Evolutionary conservation across 2,797 vertebrate species (phyloP).

Genomic region (Melopsittacus undulatus): DNA sequence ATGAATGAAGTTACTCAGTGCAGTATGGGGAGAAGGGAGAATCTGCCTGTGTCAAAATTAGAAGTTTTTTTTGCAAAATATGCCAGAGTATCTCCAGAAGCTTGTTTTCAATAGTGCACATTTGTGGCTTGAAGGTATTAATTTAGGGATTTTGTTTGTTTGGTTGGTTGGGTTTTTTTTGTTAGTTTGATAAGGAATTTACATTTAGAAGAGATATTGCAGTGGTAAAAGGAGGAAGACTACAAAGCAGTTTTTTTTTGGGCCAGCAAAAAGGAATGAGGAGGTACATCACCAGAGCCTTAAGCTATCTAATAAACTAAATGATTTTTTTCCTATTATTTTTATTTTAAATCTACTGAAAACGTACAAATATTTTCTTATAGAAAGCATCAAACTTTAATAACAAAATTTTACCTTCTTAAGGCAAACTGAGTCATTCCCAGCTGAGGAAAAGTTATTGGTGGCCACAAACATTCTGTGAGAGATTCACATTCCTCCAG

Average conservation of each 20-base stretch:
- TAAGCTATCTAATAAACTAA: neutral
- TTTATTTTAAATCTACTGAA: neutral
- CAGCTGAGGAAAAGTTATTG: neutral
- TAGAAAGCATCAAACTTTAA: neutral
- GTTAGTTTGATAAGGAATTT: neutral
- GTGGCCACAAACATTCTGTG: neutral
- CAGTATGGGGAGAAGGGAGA: neutral
- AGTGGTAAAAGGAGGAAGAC: neutral
- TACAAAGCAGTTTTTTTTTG: neutral
- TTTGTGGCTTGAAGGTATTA: neutral
- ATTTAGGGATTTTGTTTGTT: neutral
- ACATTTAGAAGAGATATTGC: neutral
- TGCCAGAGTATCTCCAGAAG: neutral
- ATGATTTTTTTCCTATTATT: neutral
- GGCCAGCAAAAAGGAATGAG: neutral
- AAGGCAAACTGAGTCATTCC: neutral
- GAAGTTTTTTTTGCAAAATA: neutral
- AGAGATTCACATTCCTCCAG: neutral
- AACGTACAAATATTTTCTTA: neutral
- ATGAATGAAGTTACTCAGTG: neutral
- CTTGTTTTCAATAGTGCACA: neutral
- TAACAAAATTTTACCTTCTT: neutral
- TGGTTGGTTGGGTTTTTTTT: neutral
- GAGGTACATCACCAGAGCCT: neutral
- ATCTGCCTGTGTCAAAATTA: neutral